These are phyloP conservation scores for Matsumyia berberina DNA, from an alignment of 2,888 invertebrate genomes.

Conservation along the genomic window DNA sequence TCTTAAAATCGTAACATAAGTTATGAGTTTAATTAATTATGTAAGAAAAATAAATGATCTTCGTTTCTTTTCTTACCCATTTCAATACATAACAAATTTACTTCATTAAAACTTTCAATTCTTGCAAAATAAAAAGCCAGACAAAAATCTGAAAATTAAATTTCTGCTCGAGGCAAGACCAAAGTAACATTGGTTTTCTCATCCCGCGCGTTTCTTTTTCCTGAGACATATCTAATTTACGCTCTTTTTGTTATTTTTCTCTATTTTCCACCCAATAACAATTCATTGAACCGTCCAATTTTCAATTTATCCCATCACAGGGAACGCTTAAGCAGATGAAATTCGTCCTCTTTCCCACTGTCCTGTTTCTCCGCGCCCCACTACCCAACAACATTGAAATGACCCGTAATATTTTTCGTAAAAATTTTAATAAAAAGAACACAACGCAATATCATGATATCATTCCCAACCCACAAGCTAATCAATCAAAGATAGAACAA, in stretches of 20 bases:
- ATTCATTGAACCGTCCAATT: constrained; percentile 25
- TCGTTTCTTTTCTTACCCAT: neutral
- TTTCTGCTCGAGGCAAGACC: constrained; percentile 5
- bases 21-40: constrained; percentile 18
- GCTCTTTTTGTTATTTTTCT: constrained; percentile 6
- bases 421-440: constrained; percentile 17
- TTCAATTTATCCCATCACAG: constrained; percentile 18
- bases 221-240: constrained; percentile 7
- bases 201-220: neutral
- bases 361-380: neutral
- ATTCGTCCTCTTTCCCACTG: neutral
- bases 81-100: constrained; percentile 16
- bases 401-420: constrained; percentile 19
- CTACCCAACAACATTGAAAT: constrained; percentile 14
- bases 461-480: constrained; percentile 28
- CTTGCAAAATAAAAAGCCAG: neutral
- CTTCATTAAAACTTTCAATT: constrained; percentile 25
- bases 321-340: neutral
- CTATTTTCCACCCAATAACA: constrained; percentile 1
- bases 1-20: neutral
- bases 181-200: constrained; percentile 4
- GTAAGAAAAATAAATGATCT: constrained; percentile 1
- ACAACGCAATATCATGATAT: constrained; percentile 14
- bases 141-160: constrained; percentile 18
- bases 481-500: constrained; percentile 46